Conservation (phyloP, 2,888 invertebrate species). For the Meiosimyza platycephala region DNA sequence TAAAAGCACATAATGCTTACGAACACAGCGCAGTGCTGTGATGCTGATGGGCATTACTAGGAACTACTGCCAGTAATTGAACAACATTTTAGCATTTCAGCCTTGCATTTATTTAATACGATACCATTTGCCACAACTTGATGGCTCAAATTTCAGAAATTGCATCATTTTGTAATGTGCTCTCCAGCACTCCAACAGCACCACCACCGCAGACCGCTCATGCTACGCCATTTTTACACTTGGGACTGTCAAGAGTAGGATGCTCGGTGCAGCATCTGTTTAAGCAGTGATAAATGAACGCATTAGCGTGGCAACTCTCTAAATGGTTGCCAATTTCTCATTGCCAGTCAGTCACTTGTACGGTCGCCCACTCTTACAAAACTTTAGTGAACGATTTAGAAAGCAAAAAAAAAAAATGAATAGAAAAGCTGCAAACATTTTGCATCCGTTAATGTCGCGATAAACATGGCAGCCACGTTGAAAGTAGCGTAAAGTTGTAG, state of each 20-base stretch:
- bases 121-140: conserved; percentile 12
- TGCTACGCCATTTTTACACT: no score
- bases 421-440: conserved; percentile 1
- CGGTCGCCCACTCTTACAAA: neutral
- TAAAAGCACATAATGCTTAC: no score
- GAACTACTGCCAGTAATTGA: no score
- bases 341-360: conserved; percentile 4
- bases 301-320: conserved; percentile 28
- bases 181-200: no score
- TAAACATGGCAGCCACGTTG: conserved; percentile 2
- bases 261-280: conserved; percentile 12
- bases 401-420: neutral
- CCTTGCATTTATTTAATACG: conserved; percentile 19
- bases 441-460: conserved; percentile 23
- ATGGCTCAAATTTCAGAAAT: neutral
- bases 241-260: no score
- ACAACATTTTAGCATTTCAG: neutral
- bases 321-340: conserved; percentile 33
- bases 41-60: no score
- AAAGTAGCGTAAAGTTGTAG: neutral
- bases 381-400: neutral
- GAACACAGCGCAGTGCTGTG: no score
- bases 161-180: neutral
- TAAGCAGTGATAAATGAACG: conserved; percentile 29
- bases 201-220: no score